A percentile compares a stretch with the other conserved stretches of the same genome.
phyloP scores from a whole-genome alignment of 1,140 invertebrate genomes.

The Oreohelix idahoensis region DNA sequence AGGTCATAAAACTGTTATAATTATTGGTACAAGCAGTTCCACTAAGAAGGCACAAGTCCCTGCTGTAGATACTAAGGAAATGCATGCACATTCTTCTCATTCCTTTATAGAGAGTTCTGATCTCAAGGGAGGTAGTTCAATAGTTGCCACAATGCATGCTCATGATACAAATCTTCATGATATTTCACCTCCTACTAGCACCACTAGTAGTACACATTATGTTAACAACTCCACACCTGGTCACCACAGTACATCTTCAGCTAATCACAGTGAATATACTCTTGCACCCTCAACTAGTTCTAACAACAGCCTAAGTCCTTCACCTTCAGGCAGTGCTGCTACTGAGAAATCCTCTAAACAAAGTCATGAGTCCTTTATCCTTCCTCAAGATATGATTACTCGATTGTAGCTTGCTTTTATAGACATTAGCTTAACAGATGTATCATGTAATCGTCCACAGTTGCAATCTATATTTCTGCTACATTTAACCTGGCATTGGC shows the following conservation, averaged over 20 bases:
- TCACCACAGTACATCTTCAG: no score
- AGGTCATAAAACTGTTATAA: slow-evolving; percentile 11
- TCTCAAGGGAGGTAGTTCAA: neutral
- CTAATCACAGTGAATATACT: neutral
- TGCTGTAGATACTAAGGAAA: neutral
- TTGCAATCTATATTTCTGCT: neutral
- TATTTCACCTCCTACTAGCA: neutral
- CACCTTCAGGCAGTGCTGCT: neutral
- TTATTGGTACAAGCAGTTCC: neutral
- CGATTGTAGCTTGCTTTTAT: neutral
- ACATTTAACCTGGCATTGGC: neutral
- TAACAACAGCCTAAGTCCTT: neutral
- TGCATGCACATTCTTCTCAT: neutral
- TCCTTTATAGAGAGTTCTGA: neutral
- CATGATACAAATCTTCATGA: neutral
- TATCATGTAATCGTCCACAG: neutral
- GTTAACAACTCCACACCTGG: neutral
- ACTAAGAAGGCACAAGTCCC: neutral
- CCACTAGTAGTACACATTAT: neutral
- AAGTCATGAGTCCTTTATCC: slow-evolving; percentile 3
- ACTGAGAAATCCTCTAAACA: neutral
- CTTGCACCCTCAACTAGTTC: neutral
- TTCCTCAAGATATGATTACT: slow-evolving; percentile 20
- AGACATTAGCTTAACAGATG: neutral
- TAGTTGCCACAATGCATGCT: neutral